A percentile compares a stretch with the other conserved stretches of the same genome.
phyloP scores from a whole-genome alignment of 2,797 vertebrate species.

The Malacoctenus gilli region DNA sequence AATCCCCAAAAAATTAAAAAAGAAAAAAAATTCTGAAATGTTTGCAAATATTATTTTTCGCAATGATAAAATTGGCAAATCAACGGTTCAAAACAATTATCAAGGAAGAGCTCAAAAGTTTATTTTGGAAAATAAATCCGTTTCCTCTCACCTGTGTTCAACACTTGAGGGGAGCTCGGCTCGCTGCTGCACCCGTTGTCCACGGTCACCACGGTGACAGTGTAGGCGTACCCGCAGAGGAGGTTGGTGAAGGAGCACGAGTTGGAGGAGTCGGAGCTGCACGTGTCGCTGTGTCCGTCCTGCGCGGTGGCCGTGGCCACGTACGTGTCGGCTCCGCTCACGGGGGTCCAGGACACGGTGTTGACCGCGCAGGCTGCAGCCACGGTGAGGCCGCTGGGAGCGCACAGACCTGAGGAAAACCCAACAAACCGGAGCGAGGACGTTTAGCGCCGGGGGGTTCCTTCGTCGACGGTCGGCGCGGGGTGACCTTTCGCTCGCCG shows the following conservation, averaged over 20 bases:
- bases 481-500: neutral
- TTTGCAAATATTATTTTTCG: too few relatives aligned
- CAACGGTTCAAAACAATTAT: too few relatives aligned
- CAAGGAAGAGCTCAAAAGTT: too few relatives aligned
- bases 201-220: slow-evolving; percentile 63
- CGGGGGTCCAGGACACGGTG: slow-evolving; percentile 66
- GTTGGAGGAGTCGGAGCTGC: slow-evolving; percentile 58
- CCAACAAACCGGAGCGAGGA: neutral
- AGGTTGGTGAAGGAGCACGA: slow-evolving; percentile 72
- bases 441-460: neutral
- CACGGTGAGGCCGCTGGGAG: slow-evolving; percentile 63
- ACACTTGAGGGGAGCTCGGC: slow-evolving; percentile 44
- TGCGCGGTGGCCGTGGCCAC: slow-evolving; percentile 58
- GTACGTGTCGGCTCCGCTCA: slow-evolving; percentile 59
- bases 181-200: slow-evolving; percentile 65
- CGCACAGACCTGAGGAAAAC: slow-evolving; percentile 71
- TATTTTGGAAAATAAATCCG: too few relatives aligned
- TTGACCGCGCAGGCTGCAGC: slow-evolving; percentile 60
- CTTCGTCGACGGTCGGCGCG: neutral
- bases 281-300: slow-evolving; percentile 64
- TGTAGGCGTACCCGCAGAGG: slow-evolving; percentile 69
- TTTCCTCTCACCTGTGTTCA: slow-evolving; percentile 65
- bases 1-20: too few relatives aligned
- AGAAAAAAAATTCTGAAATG: too few relatives aligned
- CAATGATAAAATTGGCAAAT: too few relatives aligned